A percentile compares a stretch with the other conserved stretches of the same genome.
Evolutionary conservation across 2,797 vertebrate genomes (phyloP).

Genomic region (Philypnodon macrostomus): DNA sequence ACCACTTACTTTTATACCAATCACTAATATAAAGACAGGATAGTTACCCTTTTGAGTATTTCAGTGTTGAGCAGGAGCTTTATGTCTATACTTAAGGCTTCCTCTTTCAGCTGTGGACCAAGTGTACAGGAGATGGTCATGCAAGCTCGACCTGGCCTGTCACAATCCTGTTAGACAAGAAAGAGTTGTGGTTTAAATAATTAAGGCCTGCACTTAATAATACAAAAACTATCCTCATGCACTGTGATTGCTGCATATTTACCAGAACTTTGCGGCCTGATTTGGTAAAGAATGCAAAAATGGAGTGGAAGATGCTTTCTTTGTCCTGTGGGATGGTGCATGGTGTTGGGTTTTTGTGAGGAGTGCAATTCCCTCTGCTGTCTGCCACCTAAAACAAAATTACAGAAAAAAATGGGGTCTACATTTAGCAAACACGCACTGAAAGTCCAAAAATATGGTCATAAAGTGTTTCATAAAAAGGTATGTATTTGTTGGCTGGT

Average conservation of each 20-base stretch:
- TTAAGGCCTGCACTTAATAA: background rate
- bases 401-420: slow-evolving; percentile 4
- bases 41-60: slow-evolving; percentile 93
- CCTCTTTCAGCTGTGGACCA: slow-evolving; percentile 87
- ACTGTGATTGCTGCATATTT: slow-evolving; percentile 53
- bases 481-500: background rate
- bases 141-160: slow-evolving; percentile 86
- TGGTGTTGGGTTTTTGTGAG: slow-evolving; percentile 84
- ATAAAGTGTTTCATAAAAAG: too few species aligned
- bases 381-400: slow-evolving; percentile 81
- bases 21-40: too few species aligned
- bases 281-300: slow-evolving; percentile 97
- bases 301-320: slow-evolving; percentile 95
- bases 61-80: slow-evolving; percentile 93
- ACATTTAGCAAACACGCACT: too few species aligned
- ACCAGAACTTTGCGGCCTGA: slow-evolving; percentile 96
- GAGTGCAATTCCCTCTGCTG: slow-evolving; percentile 88
- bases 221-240: too few species aligned
- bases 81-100: slow-evolving; percentile 85
- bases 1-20: too few species aligned
- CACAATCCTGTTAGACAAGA: slow-evolving; percentile 84
- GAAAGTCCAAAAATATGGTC: too few species aligned
- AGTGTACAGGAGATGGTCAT: slow-evolving; percentile 86
- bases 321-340: slow-evolving; percentile 90
- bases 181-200: slow-evolving; percentile 12